Evolutionary conservation across 2,888 invertebrate species (phyloP), one percentile per base, ranked within the genome.

Genomic region (Dicranocentrus wangi): DNA sequence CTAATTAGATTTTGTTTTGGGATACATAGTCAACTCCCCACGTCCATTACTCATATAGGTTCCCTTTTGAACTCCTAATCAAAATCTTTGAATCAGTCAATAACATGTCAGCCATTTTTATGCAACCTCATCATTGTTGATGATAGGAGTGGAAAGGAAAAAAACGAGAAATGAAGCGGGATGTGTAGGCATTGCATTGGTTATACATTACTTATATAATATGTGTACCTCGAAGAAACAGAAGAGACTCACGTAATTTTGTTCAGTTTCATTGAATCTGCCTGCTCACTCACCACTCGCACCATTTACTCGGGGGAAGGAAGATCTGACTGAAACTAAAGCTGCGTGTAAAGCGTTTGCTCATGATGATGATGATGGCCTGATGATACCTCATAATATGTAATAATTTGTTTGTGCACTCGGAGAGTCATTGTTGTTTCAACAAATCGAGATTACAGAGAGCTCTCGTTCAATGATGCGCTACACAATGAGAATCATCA

Each of bases 1-100:
- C 75, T 82, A 82, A 82, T 82, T 82, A 82, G 82, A 82, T 82
- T 78, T 72, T 78, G 72, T 78, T 77, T 28, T 77, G 61, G 69
- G 53, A 70, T 61, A 32, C 63, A 63, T 63, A 77, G 69, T 70
- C 77, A 77, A 77, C 77, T 77, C 77, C 77, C 63, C 63, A 61
- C 27, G 77, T 63, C 69, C 77, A 77, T 77, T 77, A 69, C 69
- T 77, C 77, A 77, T 70, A 17, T 25, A 21, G 61, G 61, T 39
- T 43, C 70, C 53, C 53, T 70, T 60, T 51, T 63, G 69, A 66
- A 70, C 60, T 77, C 53, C 69, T 77, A 77, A 77, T 77, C 77
- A 77, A 77, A 77, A 70, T 53, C 69, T 77, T 69, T 70, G 77
- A 70, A 69, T 70, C 77, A 63, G 69, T 69, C 77, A 77, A 70